These are phyloP conservation scores for Garra rufa DNA, from an alignment of 2,113 vertebrate species.

Conservation along the genomic window DNA sequence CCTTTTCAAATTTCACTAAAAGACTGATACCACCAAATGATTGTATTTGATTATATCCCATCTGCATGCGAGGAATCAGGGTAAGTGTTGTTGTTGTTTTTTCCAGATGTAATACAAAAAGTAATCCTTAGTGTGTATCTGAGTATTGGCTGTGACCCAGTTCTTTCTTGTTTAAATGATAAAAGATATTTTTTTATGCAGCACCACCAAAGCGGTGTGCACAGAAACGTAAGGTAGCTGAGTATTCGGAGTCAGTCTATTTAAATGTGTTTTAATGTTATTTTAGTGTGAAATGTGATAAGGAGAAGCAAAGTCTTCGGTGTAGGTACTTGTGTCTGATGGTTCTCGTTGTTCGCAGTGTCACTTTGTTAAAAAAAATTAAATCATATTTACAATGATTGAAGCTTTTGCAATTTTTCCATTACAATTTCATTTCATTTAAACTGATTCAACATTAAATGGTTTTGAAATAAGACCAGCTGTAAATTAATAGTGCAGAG, in stretches of 20 bases:
- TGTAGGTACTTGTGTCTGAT: conserved; percentile 52
- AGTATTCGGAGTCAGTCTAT: conserved; percentile 21
- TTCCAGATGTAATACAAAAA: conserved; percentile 44
- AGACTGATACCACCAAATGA: conserved; percentile 20
- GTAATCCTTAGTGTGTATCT: conserved; percentile 43
- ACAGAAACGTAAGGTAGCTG: conserved; percentile 26
- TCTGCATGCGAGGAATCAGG: conserved; percentile 42
- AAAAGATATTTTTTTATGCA: conserved; percentile 45
- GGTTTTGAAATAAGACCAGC: conserved; percentile 23
- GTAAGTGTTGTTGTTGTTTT: conserved; percentile 13
- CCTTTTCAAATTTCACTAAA: conserved; percentile 32
- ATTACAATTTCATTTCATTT: not conserved
- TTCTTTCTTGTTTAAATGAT: conserved; percentile 28
- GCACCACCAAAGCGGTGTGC: conserved; percentile 12
- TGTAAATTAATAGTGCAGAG: conserved; percentile 30
- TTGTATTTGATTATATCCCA: conserved; percentile 29
- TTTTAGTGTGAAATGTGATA: conserved; percentile 47
- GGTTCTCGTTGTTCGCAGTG: conserved; percentile 55
- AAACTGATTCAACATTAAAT: not conserved
- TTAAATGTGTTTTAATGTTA: conserved; percentile 39
- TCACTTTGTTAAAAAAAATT: conserved; percentile 57
- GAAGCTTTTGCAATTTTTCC: conserved; percentile 19
- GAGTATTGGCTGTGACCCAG: conserved; percentile 41
- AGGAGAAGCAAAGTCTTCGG: conserved; percentile 17
- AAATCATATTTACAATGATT: conserved; percentile 45